These are phyloP conservation scores for Ophonus ardosiacus DNA, from an alignment of 2,888 invertebrate genomes.

Conservation along the genomic window DNA sequence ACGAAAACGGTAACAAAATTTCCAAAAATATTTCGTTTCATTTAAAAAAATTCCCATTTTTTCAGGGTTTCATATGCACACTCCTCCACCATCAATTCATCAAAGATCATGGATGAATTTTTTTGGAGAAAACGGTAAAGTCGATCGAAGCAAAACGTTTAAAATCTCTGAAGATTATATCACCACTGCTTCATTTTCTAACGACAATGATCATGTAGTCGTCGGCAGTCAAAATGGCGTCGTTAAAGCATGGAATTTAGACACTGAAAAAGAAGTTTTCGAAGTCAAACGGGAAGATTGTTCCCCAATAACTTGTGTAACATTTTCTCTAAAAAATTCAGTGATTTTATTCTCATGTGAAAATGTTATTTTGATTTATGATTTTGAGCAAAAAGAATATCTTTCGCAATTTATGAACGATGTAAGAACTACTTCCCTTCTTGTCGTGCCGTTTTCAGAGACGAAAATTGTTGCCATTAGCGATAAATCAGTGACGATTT, in stretches of 20 bases:
- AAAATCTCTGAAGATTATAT: conserved; percentile 58
- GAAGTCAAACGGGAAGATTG: conserved; percentile 61
- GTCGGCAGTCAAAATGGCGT: conserved; percentile 68
- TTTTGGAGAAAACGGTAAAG: conserved; percentile 69
- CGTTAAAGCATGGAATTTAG: conserved; percentile 67
- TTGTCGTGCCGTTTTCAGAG: conserved; percentile 66
- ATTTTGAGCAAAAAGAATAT: conserved; percentile 66
- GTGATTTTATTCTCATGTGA: conserved; percentile 68
- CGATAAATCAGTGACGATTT: conserved; percentile 65
- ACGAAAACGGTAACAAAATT: conserved; percentile 68
- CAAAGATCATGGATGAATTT: conserved; percentile 72
- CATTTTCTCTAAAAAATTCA: conserved; percentile 68
- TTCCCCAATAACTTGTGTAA: conserved; percentile 66
- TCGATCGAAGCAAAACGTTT: conserved; percentile 67
- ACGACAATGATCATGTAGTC: conserved; percentile 65
- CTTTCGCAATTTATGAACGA: conserved; percentile 67
- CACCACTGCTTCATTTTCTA: conserved; percentile 64
- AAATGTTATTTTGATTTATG: conserved; percentile 67
- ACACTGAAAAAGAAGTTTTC: conserved; percentile 55
- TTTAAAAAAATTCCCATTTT: neutral
- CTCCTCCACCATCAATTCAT: conserved; percentile 72
- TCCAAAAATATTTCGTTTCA: neutral
- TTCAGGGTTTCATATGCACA: conserved; percentile 65
- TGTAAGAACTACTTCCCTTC: conserved; percentile 65
- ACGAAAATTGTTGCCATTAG: conserved; percentile 67